These are phyloP conservation scores for Cairina moschata DNA, from an alignment of 2,113 vertebrate species.

Conservation along the genomic window DNA sequence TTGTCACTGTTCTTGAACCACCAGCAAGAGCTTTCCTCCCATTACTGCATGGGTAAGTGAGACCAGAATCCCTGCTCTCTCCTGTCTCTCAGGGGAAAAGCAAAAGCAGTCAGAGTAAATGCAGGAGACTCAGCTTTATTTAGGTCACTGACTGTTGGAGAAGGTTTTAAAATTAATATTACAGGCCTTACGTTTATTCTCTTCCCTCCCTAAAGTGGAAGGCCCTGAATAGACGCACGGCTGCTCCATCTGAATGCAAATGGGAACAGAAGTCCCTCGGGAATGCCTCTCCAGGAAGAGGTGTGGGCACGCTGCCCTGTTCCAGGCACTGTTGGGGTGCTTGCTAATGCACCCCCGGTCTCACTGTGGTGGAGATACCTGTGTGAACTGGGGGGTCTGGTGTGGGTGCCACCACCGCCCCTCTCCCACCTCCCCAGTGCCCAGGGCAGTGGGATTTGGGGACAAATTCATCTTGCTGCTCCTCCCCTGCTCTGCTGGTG, in stretches of 20 bases:
- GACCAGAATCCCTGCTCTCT: neutral
- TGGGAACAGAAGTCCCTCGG: neutral
- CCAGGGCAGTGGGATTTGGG: too few species aligned
- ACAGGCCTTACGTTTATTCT: neutral
- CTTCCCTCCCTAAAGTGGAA: neutral
- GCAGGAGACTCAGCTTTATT: conserved; percentile 8
- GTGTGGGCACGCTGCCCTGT: too few species aligned
- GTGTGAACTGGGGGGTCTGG: neutral
- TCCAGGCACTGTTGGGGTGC: fast-evolving
- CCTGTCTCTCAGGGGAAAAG: neutral
- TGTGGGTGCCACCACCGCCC: neutral
- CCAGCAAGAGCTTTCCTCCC: neutral
- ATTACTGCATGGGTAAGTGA: neutral
- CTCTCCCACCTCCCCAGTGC: neutral
- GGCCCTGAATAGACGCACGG: neutral
- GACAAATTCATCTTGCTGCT: neutral
- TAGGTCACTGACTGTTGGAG: conserved; percentile 31
- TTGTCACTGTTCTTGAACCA: neutral
- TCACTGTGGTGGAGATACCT: neutral
- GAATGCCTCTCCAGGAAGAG: neutral
- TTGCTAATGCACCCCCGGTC: neutral
- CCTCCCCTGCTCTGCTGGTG: neutral
- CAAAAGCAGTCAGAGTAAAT: neutral
- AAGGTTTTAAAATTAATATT: conserved; percentile 32
- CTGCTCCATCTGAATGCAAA: neutral